These are phyloP conservation scores for Thumatha senex DNA, from an alignment of 2,888 invertebrate genomes.

Conservation along the genomic window DNA sequence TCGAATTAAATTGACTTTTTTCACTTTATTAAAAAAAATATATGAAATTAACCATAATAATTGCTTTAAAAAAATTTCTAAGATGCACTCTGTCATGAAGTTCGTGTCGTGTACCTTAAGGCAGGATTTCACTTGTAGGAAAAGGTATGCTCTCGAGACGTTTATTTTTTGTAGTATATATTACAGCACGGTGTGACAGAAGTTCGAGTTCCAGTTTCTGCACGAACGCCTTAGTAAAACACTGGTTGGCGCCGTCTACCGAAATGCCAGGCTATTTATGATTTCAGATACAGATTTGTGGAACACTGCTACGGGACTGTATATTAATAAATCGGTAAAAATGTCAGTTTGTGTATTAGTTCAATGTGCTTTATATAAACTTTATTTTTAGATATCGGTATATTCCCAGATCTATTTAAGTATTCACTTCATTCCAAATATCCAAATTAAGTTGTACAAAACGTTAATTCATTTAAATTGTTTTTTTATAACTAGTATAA, in stretches of 20 bases:
- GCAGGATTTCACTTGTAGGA: not conserved
- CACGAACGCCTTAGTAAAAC: slow-evolving; percentile 47
- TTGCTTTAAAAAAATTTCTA: too few species aligned
- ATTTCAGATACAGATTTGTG: slow-evolving; percentile 37
- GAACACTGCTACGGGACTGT: slow-evolving; percentile 4
- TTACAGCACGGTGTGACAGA: slow-evolving; percentile 21
- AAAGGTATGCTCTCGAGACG: not conserved
- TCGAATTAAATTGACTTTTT: too few species aligned
- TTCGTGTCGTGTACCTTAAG: too few species aligned
- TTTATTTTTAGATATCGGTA: too few species aligned
- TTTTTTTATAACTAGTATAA: too few species aligned
- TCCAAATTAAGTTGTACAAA: too few species aligned
- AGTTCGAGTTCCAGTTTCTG: slow-evolving; percentile 40
- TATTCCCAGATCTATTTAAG: too few species aligned
- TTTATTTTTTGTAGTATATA: not conserved
- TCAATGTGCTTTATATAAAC: not conserved
- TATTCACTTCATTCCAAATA: too few species aligned
- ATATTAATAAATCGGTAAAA: slow-evolving; percentile 10
- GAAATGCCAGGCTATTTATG: slow-evolving; percentile 46
- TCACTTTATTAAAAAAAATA: too few species aligned
- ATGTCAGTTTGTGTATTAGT: slow-evolving; percentile 3
- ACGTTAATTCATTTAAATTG: too few species aligned
- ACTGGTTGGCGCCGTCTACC: slow-evolving; percentile 36
- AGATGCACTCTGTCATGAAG: too few species aligned
- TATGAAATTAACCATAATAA: too few species aligned